Conservation (phyloP, 2,797 vertebrate species). For the Ceyx erithaca region DNA sequence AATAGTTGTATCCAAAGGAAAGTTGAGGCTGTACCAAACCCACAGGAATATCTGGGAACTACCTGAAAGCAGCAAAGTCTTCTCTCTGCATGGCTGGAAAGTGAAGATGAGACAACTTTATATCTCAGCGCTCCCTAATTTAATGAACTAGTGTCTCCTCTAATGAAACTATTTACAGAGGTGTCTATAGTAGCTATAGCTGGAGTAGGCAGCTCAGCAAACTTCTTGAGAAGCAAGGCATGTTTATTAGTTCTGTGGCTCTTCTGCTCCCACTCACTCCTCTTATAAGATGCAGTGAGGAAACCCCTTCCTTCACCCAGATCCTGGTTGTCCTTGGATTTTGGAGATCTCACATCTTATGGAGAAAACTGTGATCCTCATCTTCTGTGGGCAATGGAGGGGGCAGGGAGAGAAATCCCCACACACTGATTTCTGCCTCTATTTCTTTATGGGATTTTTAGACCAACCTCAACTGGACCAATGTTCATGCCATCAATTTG, state of each 20-base stretch:
- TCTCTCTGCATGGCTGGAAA: neutral
- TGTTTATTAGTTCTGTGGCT: neutral
- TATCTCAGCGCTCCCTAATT: neutral
- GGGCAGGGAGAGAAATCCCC: neutral
- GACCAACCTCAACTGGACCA: conserved; percentile 97
- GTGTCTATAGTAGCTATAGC: neutral
- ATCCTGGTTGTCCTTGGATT: neutral
- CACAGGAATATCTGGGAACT: neutral
- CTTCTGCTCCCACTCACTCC: neutral
- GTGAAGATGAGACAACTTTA: neutral
- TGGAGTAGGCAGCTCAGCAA: neutral
- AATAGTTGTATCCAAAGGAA: neutral
- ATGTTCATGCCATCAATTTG: conserved; percentile 96
- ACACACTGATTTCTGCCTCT: neutral
- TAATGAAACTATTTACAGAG: neutral
- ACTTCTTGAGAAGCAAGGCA: neutral
- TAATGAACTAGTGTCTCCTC: neutral
- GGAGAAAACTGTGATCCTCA: neutral
- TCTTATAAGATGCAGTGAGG: neutral
- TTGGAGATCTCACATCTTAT: neutral
- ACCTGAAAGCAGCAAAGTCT: neutral
- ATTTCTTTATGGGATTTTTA: conserved; percentile 65
- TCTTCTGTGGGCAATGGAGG: rapidly evolving
- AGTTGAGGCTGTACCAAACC: rapidly evolving
- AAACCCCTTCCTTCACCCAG: neutral